Evolutionary conservation across 2,888 invertebrate species (phyloP).

Genomic region (Xanthostigma xanthostigma): DNA sequence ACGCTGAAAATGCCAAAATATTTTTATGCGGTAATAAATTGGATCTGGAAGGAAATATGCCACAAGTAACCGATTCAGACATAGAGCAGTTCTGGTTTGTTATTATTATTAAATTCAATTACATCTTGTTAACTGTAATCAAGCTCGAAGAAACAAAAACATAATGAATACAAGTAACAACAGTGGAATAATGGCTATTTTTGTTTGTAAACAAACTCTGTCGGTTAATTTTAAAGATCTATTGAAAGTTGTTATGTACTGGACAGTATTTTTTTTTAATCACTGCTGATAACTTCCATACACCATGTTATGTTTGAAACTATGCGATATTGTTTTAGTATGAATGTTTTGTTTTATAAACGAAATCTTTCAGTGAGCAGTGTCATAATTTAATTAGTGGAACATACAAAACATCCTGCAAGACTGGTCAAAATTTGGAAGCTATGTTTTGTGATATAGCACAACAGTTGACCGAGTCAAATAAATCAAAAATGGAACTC

Average conservation of each 20-base stretch:
- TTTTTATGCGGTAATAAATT: slow-evolving; percentile 87
- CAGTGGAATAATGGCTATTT: too few relatives aligned
- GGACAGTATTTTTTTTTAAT: too few relatives aligned
- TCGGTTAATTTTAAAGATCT: too few relatives aligned
- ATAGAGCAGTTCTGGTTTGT: slow-evolving; percentile 74
- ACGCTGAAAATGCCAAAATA: slow-evolving; percentile 89
- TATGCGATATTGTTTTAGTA: background rate
- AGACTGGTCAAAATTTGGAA: slow-evolving; percentile 70
- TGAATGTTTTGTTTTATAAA: background rate
- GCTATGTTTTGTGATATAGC: slow-evolving; percentile 89
- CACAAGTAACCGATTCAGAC: slow-evolving; percentile 73
- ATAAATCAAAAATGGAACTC: slow-evolving; percentile 67
- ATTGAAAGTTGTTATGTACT: too few relatives aligned
- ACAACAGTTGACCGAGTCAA: slow-evolving; percentile 59
- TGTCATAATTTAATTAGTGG: slow-evolving; percentile 81
- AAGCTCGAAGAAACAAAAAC: background rate
- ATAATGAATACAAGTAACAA: too few relatives aligned
- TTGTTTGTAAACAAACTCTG: too few relatives aligned
- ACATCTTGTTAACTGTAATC: slow-evolving; percentile 1
- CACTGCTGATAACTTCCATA: too few relatives aligned
- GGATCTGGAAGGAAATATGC: slow-evolving; percentile 57
- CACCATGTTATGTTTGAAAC: background rate
- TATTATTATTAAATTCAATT: slow-evolving; percentile 3
- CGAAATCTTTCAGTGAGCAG: slow-evolving; percentile 52
- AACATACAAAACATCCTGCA: slow-evolving; percentile 82